A percentile compares a stretch with the other conserved stretches of the same genome.
These are phyloP conservation scores for Gastrophysa polygoni DNA, from an alignment of 2,888 invertebrate species.

Conservation along the genomic window DNA sequence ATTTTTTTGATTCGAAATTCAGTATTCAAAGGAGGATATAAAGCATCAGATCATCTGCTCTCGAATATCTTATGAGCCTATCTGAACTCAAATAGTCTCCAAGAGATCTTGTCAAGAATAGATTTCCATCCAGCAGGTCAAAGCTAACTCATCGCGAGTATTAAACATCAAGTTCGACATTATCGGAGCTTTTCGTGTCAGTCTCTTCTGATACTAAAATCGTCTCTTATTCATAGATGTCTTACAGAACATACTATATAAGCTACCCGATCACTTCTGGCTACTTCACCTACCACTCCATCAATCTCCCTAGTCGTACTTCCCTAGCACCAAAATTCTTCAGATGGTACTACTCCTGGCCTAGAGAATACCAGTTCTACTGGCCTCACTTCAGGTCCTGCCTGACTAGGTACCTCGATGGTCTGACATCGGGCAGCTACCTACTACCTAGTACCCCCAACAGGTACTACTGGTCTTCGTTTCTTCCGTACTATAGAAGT, in stretches of 20 bases:
- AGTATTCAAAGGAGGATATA: no score
- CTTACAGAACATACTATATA: slow-evolving; percentile 43
- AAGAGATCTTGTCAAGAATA: no score
- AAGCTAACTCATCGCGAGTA: no score
- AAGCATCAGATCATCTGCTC: no score
- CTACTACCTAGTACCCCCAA: slow-evolving; percentile 16
- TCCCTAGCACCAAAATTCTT: slow-evolving; percentile 39
- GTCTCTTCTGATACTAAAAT: no score
- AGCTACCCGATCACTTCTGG: slow-evolving; percentile 40
- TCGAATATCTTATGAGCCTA: no score
- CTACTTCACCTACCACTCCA: slow-evolving; percentile 32
- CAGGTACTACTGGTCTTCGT: slow-evolving; percentile 34
- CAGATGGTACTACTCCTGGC: slow-evolving; percentile 44
- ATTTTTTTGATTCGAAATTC: no score
- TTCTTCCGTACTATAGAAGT: slow-evolving; percentile 38
- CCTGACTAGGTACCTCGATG: slow-evolving; percentile 39
- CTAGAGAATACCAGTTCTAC: slow-evolving; percentile 35
- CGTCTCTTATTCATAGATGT: slow-evolving; percentile 24
- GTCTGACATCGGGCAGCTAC: slow-evolving; percentile 35
- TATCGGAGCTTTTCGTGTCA: no score
- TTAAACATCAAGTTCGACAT: no score
- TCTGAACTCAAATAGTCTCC: no score
- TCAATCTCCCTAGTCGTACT: slow-evolving; percentile 38
- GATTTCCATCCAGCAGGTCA: no score
- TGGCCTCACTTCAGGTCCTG: slow-evolving; percentile 43